These are phyloP conservation scores for Drosophila mojavensis DNA, from an alignment of 1,140 invertebrate species.

Conservation along the genomic window DNA sequence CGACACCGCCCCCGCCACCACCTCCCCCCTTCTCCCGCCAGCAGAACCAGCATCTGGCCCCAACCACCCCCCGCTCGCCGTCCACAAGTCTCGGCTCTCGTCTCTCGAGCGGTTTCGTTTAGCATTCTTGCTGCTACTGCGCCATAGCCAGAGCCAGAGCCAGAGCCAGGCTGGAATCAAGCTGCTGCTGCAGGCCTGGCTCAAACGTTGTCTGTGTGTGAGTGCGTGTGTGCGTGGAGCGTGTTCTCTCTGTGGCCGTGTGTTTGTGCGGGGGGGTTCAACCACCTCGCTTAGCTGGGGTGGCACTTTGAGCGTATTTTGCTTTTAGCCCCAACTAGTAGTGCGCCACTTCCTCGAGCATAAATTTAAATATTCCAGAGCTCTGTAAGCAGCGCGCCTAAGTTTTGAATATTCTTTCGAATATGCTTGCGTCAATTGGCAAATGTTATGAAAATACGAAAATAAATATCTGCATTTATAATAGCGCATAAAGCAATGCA, in stretches of 20 bases:
- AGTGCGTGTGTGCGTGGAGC: neutral
- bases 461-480: slow-evolving; percentile 51
- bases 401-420: slow-evolving; percentile 5
- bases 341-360: slow-evolving; percentile 46
- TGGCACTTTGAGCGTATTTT: slow-evolving; percentile 4
- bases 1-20: neutral
- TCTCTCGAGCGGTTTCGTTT: slow-evolving; percentile 62
- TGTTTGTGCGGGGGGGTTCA: slow-evolving; percentile 34
- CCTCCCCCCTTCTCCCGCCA: neutral
- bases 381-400: slow-evolving; percentile 15
- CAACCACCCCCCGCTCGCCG: neutral
- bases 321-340: slow-evolving; percentile 4
- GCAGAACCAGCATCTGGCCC: slow-evolving; percentile 21
- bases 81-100: slow-evolving; percentile 7
- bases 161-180: slow-evolving; percentile 22
- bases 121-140: slow-evolving; percentile 72
- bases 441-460: neutral
- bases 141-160: slow-evolving; percentile 42
- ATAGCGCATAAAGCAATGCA: slow-evolving; percentile 48
- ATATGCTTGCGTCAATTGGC: slow-evolving; percentile 68
- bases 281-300: slow-evolving; percentile 40
- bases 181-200: slow-evolving; percentile 13
- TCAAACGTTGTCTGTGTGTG: neutral
- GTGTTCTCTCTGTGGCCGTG: neutral
- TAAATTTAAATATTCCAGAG: slow-evolving; percentile 58